Evolutionary conservation across 2,888 invertebrate species (phyloP).

Genomic region (Hypselothyrea guttata): DNA sequence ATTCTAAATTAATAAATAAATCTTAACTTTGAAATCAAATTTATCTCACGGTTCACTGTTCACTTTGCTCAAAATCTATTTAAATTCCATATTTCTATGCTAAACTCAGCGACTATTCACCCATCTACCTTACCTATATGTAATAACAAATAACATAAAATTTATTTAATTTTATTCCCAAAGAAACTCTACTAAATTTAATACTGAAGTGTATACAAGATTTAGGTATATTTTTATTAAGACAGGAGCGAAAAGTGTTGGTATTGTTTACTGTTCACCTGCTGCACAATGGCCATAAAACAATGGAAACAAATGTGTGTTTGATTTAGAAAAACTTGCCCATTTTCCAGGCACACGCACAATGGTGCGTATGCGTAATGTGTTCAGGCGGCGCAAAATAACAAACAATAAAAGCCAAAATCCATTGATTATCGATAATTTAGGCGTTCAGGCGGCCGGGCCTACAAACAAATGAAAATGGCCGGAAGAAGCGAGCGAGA

Average conservation of each 20-base stretch:
- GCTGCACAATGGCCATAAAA: constrained; percentile 20
- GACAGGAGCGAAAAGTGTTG: not conserved
- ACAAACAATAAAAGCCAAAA: constrained; percentile 60
- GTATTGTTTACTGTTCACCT: too few species aligned
- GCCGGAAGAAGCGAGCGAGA: constrained; percentile 42
- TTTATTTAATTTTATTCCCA: too few species aligned
- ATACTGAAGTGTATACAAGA: too few species aligned
- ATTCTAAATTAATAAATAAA: too few species aligned
- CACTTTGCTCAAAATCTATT: too few species aligned
- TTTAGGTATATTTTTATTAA: not conserved
- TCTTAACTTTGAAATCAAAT: too few species aligned
- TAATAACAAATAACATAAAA: too few species aligned
- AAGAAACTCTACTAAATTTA: too few species aligned
- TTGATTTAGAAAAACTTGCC: constrained; percentile 59
- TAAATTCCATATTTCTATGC: too few species aligned
- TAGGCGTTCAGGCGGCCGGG: constrained; percentile 43
- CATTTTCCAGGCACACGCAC: constrained; percentile 25
- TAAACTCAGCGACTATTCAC: too few species aligned
- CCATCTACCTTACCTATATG: too few species aligned
- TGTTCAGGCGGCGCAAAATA: constrained; percentile 22
- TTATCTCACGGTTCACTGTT: too few species aligned
- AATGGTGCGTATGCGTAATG: constrained; percentile 37
- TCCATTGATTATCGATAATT: constrained; percentile 75
- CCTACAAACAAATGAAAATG: constrained; percentile 58
- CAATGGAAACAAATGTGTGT: constrained; percentile 41